A percentile compares a stretch with the other conserved stretches of the same genome.
Evolutionary conservation across 1,140 invertebrate genomes (phyloP).

Genomic region (Drosophila sproati): DNA sequence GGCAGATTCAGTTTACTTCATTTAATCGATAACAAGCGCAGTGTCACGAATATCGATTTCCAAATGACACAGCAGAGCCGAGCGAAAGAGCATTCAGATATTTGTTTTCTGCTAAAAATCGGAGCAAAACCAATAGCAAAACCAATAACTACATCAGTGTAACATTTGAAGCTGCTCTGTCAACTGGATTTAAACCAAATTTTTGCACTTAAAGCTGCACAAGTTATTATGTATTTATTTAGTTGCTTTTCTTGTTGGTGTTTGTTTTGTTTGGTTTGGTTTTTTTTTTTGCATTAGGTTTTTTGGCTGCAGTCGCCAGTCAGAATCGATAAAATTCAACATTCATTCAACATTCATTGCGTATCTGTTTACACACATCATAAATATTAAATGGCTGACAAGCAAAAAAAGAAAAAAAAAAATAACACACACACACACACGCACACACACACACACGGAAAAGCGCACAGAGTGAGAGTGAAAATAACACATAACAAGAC

Average conservation of each 20-base stretch:
- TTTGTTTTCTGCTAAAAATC: no score
- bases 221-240: conserved; percentile 3
- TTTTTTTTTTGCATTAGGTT: conserved; percentile 53
- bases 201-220: conserved; percentile 9
- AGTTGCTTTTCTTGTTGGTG: conserved; percentile 6
- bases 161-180: no score
- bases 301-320: conserved; percentile 25
- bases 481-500: conserved; percentile 40
- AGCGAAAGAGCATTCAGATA: no score
- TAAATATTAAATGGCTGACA: conserved; percentile 74
- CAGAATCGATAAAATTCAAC: conserved; percentile 74
- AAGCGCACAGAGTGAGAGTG: conserved; percentile 16
- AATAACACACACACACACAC: conserved; percentile 35
- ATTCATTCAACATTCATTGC: conserved; percentile 70
- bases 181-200: neutral
- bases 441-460: conserved; percentile 29
- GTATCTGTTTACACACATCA: conserved; percentile 80
- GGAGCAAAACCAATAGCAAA: no score
- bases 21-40: no score
- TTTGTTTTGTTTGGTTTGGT: conserved; percentile 4
- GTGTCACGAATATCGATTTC: no score
- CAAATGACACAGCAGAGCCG: no score
- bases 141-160: no score
- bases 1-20: no score
- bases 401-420: conserved; percentile 57